Evolutionary conservation across 2,113 vertebrate genomes (phyloP).

Genomic region (Perca fluviatilis): DNA sequence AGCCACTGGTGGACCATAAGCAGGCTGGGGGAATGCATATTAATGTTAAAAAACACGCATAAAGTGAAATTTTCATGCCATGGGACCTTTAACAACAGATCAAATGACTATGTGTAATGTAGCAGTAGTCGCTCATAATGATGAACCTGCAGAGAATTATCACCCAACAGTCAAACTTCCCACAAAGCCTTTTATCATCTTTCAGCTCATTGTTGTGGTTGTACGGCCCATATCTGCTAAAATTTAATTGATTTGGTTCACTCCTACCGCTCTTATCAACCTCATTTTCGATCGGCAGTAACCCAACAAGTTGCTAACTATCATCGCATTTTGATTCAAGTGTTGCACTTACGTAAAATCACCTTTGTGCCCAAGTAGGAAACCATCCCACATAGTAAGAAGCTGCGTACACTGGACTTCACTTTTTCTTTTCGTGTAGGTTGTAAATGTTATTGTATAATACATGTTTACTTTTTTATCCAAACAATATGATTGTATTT

Average conservation of each 20-base stretch:
- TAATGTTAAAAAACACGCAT: no score
- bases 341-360: neutral
- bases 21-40: no score
- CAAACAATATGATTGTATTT: no score
- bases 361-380: neutral
- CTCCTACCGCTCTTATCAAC: neutral
- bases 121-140: neutral
- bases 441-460: no score
- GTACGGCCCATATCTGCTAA: neutral
- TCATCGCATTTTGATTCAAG: neutral
- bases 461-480: no score
- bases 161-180: no score
- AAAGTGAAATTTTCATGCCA: no score
- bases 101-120: neutral
- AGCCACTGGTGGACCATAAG: no score
- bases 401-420: neutral
- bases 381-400: neutral
- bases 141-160: neutral
- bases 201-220: neutral
- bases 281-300: neutral
- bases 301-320: neutral
- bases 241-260: neutral
- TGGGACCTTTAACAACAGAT: neutral
- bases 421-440: no score
- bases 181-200: neutral